Evolutionary conservation across 2,888 invertebrate genomes (phyloP).

Genomic region (Hypolimnas misippus): DNA sequence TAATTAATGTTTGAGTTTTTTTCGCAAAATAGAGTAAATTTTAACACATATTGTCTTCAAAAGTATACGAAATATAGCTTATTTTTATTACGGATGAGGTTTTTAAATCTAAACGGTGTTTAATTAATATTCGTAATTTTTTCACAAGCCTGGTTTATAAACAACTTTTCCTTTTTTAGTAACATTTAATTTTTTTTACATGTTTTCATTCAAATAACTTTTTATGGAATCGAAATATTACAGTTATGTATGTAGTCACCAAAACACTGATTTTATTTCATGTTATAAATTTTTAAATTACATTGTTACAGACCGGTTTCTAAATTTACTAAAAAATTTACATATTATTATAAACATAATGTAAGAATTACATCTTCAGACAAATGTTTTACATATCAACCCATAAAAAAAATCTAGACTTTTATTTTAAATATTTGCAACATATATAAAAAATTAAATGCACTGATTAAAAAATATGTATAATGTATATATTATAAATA

Average conservation of each 20-base stretch:
- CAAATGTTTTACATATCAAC: not conserved
- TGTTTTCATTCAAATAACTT: too few relatives aligned
- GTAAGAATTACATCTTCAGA: too few relatives aligned
- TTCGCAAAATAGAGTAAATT: not conserved
- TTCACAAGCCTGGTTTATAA: not conserved
- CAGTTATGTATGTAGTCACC: too few relatives aligned
- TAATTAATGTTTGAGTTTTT: conserved; percentile 3
- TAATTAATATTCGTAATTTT: not conserved
- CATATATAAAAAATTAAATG: not conserved
- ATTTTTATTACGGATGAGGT: not conserved
- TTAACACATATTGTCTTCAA: not conserved
- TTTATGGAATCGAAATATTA: too few relatives aligned
- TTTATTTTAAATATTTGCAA: not conserved
- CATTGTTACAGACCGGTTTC: too few relatives aligned
- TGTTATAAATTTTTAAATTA: too few relatives aligned
- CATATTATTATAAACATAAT: too few relatives aligned
- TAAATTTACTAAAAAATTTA: too few relatives aligned
- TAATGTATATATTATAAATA: too few relatives aligned
- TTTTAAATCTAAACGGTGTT: not conserved
- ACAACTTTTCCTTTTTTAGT: not conserved
- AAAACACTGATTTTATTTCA: too few relatives aligned
- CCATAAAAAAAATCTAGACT: not conserved
- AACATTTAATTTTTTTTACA: too few relatives aligned
- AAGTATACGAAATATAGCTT: conserved; percentile 2
- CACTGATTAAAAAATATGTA: too few relatives aligned